Percentiles rank a stretch among this genome's conserved stretches.
Evolutionary conservation across 1,140 invertebrate species (phyloP).

Genomic region (Heliconius nattereri): DNA sequence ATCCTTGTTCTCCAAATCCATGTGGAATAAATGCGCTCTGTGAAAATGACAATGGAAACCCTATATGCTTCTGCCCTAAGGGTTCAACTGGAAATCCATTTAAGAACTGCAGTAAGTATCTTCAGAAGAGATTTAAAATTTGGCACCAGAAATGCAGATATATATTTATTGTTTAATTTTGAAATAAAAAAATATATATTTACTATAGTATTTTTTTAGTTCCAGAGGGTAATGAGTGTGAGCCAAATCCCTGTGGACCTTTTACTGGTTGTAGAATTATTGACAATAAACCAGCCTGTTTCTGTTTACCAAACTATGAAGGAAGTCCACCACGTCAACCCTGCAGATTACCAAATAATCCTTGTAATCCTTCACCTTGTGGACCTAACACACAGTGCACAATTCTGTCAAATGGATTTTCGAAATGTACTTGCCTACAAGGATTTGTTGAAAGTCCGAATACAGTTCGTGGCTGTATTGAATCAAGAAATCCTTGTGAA

Average conservation of each 20-base stretch:
- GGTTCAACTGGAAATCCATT: conserved; percentile 95
- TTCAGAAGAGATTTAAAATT: not conserved
- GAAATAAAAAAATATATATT: conserved; percentile 10
- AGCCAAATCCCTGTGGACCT: conserved; percentile 91
- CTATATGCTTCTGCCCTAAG: conserved; percentile 94
- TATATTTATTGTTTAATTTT: not conserved
- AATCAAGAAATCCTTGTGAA: conserved; percentile 89
- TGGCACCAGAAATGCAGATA: not conserved
- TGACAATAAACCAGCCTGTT: conserved; percentile 87
- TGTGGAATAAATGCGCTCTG: conserved; percentile 92
- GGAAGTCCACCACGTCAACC: conserved; percentile 88
- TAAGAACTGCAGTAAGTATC: conserved; percentile 92
- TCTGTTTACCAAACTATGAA: conserved; percentile 93
- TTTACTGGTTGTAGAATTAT: conserved; percentile 90
- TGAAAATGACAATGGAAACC: conserved; percentile 92
- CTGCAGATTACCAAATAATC: conserved; percentile 86
- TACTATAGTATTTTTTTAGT: conserved; percentile 80
- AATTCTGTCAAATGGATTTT: conserved; percentile 89
- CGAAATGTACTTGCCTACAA: conserved; percentile 92
- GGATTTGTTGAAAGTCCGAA: conserved; percentile 93
- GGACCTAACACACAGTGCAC: conserved; percentile 94
- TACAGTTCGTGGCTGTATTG: conserved; percentile 91
- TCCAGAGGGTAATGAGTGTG: conserved; percentile 92
- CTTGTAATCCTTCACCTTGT: conserved; percentile 92
- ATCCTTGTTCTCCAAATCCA: conserved; percentile 91